Evolutionary conservation across 1,140 invertebrate species (phyloP), one percentile per base, ranked within the genome.

Genomic region (Hycleus phaleratus): DNA sequence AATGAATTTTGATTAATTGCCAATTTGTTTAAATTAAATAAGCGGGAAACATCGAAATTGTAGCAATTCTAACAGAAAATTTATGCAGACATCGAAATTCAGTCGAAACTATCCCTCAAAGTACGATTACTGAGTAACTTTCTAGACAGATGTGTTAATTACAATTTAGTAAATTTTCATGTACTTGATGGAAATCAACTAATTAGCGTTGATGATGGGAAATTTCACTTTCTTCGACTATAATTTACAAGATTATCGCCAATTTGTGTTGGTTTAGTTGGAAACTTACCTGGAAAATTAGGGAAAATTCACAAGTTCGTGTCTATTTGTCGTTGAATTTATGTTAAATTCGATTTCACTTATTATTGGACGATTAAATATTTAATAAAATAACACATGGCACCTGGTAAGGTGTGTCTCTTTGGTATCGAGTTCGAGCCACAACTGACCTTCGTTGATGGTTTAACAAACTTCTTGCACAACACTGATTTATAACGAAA

Each of bases 321-420:
- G 24, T 26, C 18, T 18, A 18, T 18, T 18, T 18, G 18, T 18
- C 18, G 18, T 18, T 46, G 18, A 46, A 18, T 25, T 12, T 46
- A 2, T 46, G 24, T 24, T 11, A 8, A 46, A 25, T 46, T 12
- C 18, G 45, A 46, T 46, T 50, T 50, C 38, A 9, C 11, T 38
- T 38, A 26, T 32, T 43, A 11, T 39, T 18, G 10, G 5, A 11
- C 18, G 8, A 39, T 47, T 42, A 49, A 49, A 26, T 45, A 45
- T 11, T 54, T 56, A 45, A 26, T 58, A 25, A 43, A 51, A 8
- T 42, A 52, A 49, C 56, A 58, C 56, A 58, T 58, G 56, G 32
- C 32, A 32, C 32, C 32, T 32, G 32, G 32, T 7, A 32, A 48
- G 51, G 51, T 38, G 48, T 26, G 42, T 49, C 42, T 51, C 45